A percentile compares a stretch with the other conserved stretches of the same genome.
phyloP scores from a whole-genome alignment of 2,797 vertebrate genomes.

The Carcharodon carcharias region DNA sequence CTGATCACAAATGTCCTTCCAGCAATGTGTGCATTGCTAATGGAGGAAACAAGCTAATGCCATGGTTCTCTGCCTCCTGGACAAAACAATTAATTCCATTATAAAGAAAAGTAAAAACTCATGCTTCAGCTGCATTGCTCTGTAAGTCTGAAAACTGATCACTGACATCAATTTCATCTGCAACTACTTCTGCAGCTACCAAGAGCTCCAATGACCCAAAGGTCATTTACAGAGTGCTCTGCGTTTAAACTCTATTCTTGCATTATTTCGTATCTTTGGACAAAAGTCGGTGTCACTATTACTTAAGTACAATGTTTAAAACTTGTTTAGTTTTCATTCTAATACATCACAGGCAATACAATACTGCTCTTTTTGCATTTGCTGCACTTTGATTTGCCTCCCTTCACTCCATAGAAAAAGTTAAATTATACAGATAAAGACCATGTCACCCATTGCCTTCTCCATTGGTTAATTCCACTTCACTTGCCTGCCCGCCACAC shows the following conservation, averaged over 20 bases:
- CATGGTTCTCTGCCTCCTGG: background rate
- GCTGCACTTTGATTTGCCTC: background rate
- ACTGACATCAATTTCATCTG: background rate
- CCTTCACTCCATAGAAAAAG: background rate
- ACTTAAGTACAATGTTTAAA: background rate
- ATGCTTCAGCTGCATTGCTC: background rate
- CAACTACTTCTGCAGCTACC: background rate
- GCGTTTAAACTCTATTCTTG: conserved; percentile 9
- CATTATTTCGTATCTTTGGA: background rate
- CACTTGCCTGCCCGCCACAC: background rate
- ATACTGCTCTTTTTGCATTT: background rate
- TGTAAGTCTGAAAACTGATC: background rate
- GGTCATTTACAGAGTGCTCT: background rate
- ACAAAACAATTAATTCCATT: background rate
- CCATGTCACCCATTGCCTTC: background rate
- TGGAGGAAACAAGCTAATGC: background rate
- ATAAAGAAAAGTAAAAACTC: background rate
- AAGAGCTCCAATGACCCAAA: background rate
- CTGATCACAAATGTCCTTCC: background rate
- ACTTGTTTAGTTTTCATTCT: background rate
- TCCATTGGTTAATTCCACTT: background rate
- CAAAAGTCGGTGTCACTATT: background rate
- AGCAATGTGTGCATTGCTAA: background rate
- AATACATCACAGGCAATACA: background rate
- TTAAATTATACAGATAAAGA: background rate